phyloP scores from a whole-genome alignment of 2,797 vertebrate genomes.

The Clarias pachynema region DNA sequence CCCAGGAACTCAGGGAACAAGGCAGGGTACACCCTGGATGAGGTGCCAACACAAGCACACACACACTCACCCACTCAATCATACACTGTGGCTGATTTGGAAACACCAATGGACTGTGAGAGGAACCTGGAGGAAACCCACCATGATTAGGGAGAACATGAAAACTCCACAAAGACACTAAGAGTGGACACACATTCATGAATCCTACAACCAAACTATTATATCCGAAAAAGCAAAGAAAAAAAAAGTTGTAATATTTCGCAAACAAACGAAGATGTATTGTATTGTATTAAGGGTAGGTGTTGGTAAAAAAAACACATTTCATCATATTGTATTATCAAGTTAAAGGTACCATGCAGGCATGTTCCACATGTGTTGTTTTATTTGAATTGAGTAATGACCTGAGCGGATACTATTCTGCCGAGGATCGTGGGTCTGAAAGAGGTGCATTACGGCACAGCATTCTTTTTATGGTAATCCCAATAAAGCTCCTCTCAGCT shows the following conservation, averaged over 20 bases:
- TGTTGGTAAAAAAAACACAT: background rate
- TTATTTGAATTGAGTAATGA: background rate
- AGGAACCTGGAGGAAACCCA: too few species aligned
- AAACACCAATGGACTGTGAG: too few species aligned
- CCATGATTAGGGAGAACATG: too few species aligned
- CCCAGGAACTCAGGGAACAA: too few species aligned
- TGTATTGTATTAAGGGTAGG: background rate
- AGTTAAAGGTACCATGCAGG: background rate
- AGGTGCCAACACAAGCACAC: too few species aligned
- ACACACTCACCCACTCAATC: too few species aligned
- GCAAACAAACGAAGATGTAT: background rate
- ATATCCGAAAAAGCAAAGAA: background rate
- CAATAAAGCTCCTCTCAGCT: conserved; percentile 52
- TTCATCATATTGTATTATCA: background rate
- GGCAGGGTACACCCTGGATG: too few species aligned
- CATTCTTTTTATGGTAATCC: conserved; percentile 38
- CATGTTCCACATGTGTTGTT: background rate
- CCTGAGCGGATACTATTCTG: background rate
- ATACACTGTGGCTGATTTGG: too few species aligned
- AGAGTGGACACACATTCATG: too few species aligned
- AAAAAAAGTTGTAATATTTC: background rate
- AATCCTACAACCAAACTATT: background rate
- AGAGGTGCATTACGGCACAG: conserved; percentile 11
- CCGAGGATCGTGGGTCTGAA: conserved; percentile 6
- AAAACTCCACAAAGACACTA: too few species aligned